Evolutionary conservation across 2,888 invertebrate genomes (phyloP).

Genomic region (Drosophila leonis): DNA sequence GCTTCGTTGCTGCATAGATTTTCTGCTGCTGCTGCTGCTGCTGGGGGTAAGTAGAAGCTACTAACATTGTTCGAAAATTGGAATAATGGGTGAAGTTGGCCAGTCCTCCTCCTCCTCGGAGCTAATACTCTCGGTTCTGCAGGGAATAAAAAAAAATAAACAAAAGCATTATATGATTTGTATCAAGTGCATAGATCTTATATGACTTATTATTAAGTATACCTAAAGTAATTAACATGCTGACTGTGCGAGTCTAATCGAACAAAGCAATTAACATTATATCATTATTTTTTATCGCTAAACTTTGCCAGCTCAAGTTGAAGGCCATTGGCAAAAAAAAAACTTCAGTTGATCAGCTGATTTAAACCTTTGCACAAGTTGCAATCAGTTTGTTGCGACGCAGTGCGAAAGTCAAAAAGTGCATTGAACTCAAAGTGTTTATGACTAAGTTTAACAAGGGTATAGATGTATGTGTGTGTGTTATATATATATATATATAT

Average conservation of each 20-base stretch:
- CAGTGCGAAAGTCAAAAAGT: slow-evolving; percentile 45
- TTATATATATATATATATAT: background rate
- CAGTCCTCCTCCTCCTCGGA: slow-evolving; percentile 87
- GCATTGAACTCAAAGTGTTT: slow-evolving; percentile 66
- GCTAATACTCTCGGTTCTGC: slow-evolving; percentile 88
- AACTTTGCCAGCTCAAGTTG: slow-evolving; percentile 47
- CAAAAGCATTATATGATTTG: slow-evolving; percentile 7
- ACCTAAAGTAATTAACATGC: background rate
- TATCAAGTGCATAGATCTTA: too few relatives aligned
- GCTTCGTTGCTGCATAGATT: slow-evolving; percentile 56
- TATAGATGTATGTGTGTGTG: background rate
- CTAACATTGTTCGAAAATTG: slow-evolving; percentile 86
- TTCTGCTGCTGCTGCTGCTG: slow-evolving; percentile 41
- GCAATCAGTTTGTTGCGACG: slow-evolving; percentile 31
- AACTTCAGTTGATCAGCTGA: too few relatives aligned
- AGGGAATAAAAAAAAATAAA: background rate
- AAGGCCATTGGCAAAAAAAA: too few relatives aligned
- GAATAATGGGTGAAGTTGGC: slow-evolving; percentile 88
- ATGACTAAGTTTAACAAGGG: slow-evolving; percentile 42
- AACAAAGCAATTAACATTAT: background rate
- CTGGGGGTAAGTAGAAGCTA: slow-evolving; percentile 45
- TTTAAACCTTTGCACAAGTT: slow-evolving; percentile 57
- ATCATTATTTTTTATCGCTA: slow-evolving; percentile 15
- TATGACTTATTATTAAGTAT: background rate
- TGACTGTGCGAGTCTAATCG: background rate